Conservation (phyloP, 2,797 vertebrate genomes). For the Micromesistius poutassou region DNA sequence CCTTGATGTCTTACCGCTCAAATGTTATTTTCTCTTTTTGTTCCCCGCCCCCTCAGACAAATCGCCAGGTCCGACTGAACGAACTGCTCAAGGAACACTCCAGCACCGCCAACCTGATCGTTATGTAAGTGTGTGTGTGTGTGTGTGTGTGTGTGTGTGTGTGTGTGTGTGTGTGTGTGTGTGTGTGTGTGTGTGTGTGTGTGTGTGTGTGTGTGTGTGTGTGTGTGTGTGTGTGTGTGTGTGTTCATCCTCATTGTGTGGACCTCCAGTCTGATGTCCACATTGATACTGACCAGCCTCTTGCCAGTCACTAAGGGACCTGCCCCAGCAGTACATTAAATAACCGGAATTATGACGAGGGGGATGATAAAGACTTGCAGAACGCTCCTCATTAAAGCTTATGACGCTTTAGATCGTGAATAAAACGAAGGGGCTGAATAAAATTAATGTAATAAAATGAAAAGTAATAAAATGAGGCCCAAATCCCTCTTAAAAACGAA, state of each 20-base stretch:
- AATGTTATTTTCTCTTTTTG: background rate
- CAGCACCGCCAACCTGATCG: slow-evolving; percentile 92
- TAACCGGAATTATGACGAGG: background rate
- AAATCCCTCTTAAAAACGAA: too few species aligned
- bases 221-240: background rate
- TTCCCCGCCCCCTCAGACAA: slow-evolving; percentile 76
- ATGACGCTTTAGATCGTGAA: too few species aligned
- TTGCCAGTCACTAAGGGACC: background rate
- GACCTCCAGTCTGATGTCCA: background rate
- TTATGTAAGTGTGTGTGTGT: slow-evolving; percentile 85
- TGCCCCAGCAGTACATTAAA: background rate
- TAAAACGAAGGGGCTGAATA: background rate
- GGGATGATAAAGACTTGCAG: background rate
- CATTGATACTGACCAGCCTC: background rate
- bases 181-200: slow-evolving; percentile 3
- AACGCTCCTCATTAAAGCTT: too few species aligned
- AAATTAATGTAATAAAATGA: background rate
- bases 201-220: slow-evolving; percentile 6
- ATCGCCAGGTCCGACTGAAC: slow-evolving; percentile 94
- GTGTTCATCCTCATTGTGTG: slow-evolving; percentile 8
- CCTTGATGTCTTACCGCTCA: background rate
- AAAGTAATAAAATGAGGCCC: background rate
- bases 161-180: background rate
- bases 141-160: slow-evolving; percentile 9
- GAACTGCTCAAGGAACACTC: slow-evolving; percentile 96